A percentile compares a stretch with the other conserved stretches of the same genome.
Conservation (phyloP, 2,888 invertebrate genomes). For the Caenorhabditis sp. region DNA sequence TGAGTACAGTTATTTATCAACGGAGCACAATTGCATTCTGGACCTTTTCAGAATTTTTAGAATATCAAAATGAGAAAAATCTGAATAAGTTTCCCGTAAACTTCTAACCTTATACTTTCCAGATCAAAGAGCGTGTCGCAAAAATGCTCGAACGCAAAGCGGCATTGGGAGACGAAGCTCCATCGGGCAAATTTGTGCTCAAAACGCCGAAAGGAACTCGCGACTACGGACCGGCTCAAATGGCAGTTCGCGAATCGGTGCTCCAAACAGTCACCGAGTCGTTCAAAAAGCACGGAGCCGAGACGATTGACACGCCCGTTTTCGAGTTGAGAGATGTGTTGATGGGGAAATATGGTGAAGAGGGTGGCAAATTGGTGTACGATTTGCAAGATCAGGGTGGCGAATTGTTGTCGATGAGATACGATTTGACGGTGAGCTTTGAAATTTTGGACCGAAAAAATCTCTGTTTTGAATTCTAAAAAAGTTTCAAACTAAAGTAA, state of each 20-base stretch:
- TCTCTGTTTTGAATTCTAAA: too few species aligned
- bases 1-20: too few species aligned
- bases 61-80: too few species aligned
- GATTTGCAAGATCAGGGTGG: slow-evolving; percentile 98
- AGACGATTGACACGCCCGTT: slow-evolving; percentile 83
- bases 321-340: slow-evolving; percentile 74
- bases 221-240: slow-evolving; percentile 92
- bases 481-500: too few species aligned
- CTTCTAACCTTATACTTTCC: slow-evolving; percentile 59
- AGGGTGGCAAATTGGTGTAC: slow-evolving; percentile 96
- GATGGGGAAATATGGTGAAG: slow-evolving; percentile 99
- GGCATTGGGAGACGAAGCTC: slow-evolving; percentile 75
- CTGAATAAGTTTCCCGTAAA: neutral
- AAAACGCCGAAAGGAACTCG: slow-evolving; percentile 73
- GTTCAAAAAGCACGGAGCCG: slow-evolving; percentile 96
- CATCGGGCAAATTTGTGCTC: slow-evolving; percentile 57
- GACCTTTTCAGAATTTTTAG: too few species aligned
- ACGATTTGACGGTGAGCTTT: slow-evolving; percentile 85
- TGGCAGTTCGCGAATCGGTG: slow-evolving; percentile 80
- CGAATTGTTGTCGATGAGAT: slow-evolving; percentile 91
- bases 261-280: slow-evolving; percentile 85
- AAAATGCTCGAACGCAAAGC: slow-evolving; percentile 84
- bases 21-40: neutral
- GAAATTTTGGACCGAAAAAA: too few species aligned
- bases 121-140: slow-evolving; percentile 87